These are phyloP conservation scores for Sebastes aleutianus DNA, from an alignment of 2,797 vertebrate genomes.

Conservation along the genomic window DNA sequence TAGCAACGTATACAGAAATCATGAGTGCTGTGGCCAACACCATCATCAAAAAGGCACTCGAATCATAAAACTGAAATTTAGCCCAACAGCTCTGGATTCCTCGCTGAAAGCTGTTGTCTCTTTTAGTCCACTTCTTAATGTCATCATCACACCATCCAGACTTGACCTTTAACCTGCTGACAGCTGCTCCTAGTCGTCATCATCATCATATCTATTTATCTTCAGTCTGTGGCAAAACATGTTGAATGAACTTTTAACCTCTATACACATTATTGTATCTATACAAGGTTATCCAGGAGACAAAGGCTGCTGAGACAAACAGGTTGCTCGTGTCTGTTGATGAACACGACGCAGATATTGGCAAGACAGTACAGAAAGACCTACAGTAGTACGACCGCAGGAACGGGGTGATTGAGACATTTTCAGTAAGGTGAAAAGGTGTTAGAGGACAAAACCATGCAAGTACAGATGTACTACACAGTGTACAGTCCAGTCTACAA, in stretches of 20 bases:
- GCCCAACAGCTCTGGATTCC: background rate
- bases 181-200: background rate
- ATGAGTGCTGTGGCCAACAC: background rate
- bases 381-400: background rate
- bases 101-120: background rate
- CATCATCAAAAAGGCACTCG: constrained; percentile 8
- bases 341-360: background rate
- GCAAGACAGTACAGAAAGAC: background rate
- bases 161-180: background rate
- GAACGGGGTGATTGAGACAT: background rate
- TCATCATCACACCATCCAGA: background rate
- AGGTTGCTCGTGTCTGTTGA: background rate
- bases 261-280: background rate
- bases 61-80: background rate
- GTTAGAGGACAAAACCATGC: constrained; percentile 27
- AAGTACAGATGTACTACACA: background rate
- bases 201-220: background rate
- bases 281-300: background rate
- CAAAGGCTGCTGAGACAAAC: background rate
- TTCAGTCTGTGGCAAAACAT: background rate
- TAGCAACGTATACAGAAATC: background rate
- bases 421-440: background rate
- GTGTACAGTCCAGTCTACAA: background rate
- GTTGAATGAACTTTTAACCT: background rate
- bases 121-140: background rate